phyloP scores from a whole-genome alignment of 2,113 vertebrate species.

The Proteles cristata region DNA sequence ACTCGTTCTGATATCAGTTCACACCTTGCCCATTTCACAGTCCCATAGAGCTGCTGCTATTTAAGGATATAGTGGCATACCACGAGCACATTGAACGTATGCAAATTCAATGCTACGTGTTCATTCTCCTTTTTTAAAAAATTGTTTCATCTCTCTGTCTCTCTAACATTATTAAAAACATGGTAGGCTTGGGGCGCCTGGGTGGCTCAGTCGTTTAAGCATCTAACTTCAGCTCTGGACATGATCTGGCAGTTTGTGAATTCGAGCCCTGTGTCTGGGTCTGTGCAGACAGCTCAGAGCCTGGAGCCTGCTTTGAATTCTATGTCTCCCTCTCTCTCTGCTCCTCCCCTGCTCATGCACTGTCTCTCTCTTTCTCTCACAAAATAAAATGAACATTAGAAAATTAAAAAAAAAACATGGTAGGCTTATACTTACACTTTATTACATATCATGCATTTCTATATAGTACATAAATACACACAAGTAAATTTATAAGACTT shows the following conservation, averaged over 20 bases:
- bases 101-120: not conserved
- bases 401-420: not conserved
- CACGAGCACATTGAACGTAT: not conserved
- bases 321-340: too few relatives aligned
- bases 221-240: too few relatives aligned
- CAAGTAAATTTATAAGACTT: not conserved
- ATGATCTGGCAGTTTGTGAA: too few relatives aligned
- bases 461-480: not conserved
- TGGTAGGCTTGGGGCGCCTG: not conserved
- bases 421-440: not conserved
- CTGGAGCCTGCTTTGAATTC: too few relatives aligned
- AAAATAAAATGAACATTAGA: not conserved
- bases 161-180: not conserved
- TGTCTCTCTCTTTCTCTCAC: not conserved
- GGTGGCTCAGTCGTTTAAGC: too few relatives aligned
- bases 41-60: not conserved
- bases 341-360: too few relatives aligned
- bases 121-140: not conserved
- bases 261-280: too few relatives aligned
- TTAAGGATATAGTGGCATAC: not conserved
- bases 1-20: not conserved
- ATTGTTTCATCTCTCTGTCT: not conserved
- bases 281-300: too few relatives aligned
- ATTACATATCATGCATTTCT: not conserved
- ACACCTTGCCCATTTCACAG: not conserved